phyloP scores from a whole-genome alignment of 2,797 vertebrate genomes.

The Lindbergichthys nudifrons region DNA sequence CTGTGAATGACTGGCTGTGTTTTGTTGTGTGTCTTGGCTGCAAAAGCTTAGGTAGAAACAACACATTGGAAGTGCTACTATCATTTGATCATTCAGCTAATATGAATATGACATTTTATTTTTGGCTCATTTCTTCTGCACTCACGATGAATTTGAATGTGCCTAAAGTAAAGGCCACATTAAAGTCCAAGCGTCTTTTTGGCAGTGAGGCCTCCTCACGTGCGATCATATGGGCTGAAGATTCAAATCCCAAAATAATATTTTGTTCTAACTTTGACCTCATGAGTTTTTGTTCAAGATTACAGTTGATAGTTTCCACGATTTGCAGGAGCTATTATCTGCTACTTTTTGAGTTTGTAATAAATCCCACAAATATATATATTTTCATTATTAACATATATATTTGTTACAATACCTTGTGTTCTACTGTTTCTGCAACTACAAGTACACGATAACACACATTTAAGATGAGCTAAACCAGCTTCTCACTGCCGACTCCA shows the following conservation, averaged over 20 bases:
- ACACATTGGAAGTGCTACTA: too few species aligned
- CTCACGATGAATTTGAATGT: too few species aligned
- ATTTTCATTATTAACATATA: not conserved
- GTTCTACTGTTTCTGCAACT: not conserved
- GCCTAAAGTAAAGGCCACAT: too few species aligned
- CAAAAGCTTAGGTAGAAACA: too few species aligned
- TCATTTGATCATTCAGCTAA: too few species aligned
- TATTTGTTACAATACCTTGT: not conserved
- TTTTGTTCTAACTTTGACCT: not conserved
- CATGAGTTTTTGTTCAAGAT: conserved; percentile 3
- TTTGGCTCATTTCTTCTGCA: too few species aligned
- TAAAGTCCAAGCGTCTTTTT: too few species aligned
- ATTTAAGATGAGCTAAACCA: not conserved
- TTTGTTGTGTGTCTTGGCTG: not conserved
- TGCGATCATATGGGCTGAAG: not conserved
- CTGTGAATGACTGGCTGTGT: not conserved
- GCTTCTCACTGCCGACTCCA: not conserved
- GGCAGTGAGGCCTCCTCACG: too few species aligned
- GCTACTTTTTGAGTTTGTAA: not conserved
- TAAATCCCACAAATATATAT: not conserved
- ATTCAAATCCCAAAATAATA: not conserved
- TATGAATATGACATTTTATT: too few species aligned
- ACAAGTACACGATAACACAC: not conserved
- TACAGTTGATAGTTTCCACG: not conserved
- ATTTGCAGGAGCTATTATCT: not conserved